These are phyloP conservation scores for Ceyx cyanopectus DNA, from an alignment of 2,113 vertebrate genomes.

Conservation along the genomic window DNA sequence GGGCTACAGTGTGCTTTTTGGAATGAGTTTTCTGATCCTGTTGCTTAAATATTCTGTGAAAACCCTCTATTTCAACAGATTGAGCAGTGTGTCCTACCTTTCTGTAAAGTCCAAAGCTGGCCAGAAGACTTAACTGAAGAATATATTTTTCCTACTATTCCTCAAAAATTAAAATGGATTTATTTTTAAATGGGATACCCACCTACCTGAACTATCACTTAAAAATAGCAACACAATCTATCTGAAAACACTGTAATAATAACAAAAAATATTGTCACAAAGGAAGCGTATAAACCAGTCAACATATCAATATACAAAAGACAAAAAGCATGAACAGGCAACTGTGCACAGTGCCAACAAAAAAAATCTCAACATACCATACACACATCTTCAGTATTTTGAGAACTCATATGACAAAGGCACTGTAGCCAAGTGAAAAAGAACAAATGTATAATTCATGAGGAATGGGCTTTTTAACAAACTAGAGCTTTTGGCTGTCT, in stretches of 20 bases:
- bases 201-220: background rate
- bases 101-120: too few relatives aligned
- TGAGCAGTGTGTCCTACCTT: too few relatives aligned
- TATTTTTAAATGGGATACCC: background rate
- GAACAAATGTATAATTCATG: conserved; percentile 78
- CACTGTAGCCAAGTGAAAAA: conserved; percentile 65
- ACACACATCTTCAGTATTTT: conserved; percentile 40
- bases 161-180: too few relatives aligned
- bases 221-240: background rate
- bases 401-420: conserved; percentile 69
- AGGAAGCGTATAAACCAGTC: background rate
- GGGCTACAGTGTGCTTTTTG: too few relatives aligned
- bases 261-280: background rate
- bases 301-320: conserved; percentile 41
- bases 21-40: too few relatives aligned
- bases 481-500: conserved; percentile 65
- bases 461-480: conserved; percentile 65
- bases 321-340: background rate
- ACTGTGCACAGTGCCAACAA: background rate
- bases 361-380: conserved; percentile 30
- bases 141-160: too few relatives aligned
- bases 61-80: too few relatives aligned
- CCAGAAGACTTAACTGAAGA: too few relatives aligned
- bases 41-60: too few relatives aligned
- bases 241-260: background rate